Evolutionary conservation across 2,113 vertebrate species (phyloP).

Genomic region (Solea senegalensis): DNA sequence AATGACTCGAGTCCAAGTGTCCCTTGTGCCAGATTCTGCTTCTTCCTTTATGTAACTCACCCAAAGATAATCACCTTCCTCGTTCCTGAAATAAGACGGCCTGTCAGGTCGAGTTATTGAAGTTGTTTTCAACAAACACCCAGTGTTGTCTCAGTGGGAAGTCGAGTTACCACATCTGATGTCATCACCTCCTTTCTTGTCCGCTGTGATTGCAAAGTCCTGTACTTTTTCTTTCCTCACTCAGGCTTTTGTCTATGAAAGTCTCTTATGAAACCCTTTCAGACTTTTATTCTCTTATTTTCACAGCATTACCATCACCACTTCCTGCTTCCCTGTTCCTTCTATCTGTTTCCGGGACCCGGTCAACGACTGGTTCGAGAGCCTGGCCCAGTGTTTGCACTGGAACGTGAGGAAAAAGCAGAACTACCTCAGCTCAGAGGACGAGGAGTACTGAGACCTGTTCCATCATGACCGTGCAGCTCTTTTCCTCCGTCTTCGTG

Average conservation of each 20-base stretch:
- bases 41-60: slow-evolving; percentile 33
- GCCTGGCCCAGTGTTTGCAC: slow-evolving; percentile 84
- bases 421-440: slow-evolving; percentile 78
- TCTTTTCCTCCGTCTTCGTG: slow-evolving; percentile 4
- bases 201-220: slow-evolving; percentile 11
- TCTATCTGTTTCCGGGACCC: slow-evolving; percentile 86
- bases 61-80: slow-evolving; percentile 27
- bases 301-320: slow-evolving; percentile 84
- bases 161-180: not conserved
- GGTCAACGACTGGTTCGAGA: slow-evolving; percentile 87
- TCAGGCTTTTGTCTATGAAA: not conserved
- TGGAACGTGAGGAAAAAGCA: slow-evolving; percentile 89
- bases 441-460: slow-evolving; percentile 73
- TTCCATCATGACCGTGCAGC: not conserved
- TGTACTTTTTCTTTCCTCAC: slow-evolving; percentile 7
- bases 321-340: slow-evolving; percentile 85
- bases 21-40: not conserved
- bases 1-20: slow-evolving; percentile 10
- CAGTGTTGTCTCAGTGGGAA: slow-evolving; percentile 31
- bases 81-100: slow-evolving; percentile 8
- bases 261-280: not conserved
- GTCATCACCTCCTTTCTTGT: slow-evolving; percentile 15
- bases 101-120: not conserved
- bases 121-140: not conserved
- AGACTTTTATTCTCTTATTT: no score